Evolutionary conservation across 2,113 vertebrate species (phyloP).

Genomic region (Pithys albifrons): DNA sequence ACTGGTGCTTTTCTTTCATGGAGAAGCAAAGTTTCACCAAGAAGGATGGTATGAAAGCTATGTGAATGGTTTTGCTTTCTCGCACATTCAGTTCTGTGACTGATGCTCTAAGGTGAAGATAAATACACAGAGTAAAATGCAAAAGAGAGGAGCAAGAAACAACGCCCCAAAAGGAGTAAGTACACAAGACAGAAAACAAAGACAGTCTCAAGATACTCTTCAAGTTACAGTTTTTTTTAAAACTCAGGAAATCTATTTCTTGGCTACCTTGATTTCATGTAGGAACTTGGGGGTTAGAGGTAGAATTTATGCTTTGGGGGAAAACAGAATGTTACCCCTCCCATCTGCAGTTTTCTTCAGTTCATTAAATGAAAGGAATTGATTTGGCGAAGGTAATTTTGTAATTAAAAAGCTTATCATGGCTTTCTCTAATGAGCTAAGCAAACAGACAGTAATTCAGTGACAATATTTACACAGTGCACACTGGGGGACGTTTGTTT

Average conservation of each 20-base stretch:
- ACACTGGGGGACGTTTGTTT: slow-evolving; percentile 63
- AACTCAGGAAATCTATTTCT: not conserved
- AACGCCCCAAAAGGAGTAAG: not conserved
- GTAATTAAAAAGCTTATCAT: slow-evolving; percentile 87
- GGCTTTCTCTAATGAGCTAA: slow-evolving; percentile 80
- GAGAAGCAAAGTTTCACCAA: not conserved
- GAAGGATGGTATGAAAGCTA: not conserved
- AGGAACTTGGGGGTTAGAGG: not conserved
- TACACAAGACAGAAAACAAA: not conserved
- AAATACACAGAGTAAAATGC: not conserved
- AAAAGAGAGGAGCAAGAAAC: not conserved
- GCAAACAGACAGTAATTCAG: slow-evolving; percentile 81
- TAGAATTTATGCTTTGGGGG: slow-evolving; percentile 21
- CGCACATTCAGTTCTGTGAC: not conserved
- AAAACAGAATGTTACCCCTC: slow-evolving; percentile 44
- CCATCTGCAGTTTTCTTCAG: slow-evolving; percentile 67
- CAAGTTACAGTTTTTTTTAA: not conserved
- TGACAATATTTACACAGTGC: slow-evolving; percentile 78
- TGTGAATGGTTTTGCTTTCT: not conserved
- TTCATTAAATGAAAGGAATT: slow-evolving; percentile 82
- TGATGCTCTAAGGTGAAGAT: not conserved
- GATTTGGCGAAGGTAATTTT: slow-evolving; percentile 81
- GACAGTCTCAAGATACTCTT: not conserved
- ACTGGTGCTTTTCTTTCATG: not conserved
- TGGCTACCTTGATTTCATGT: not conserved